These are phyloP conservation scores for Subacronicta megacephala DNA, from an alignment of 2,888 invertebrate genomes.

Conservation along the genomic window DNA sequence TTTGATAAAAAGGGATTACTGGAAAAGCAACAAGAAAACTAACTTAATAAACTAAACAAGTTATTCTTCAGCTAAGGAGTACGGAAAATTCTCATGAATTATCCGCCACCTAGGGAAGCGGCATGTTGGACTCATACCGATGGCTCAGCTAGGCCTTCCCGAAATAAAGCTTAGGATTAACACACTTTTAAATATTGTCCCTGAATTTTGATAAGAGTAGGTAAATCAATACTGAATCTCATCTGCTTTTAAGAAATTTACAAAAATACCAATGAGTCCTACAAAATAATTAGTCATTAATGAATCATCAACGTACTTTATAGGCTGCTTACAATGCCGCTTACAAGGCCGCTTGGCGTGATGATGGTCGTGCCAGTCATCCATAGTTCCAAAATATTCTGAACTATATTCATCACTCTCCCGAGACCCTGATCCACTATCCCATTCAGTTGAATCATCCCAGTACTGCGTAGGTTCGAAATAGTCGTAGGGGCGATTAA, in stretches of 20 bases:
- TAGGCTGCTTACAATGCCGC: background rate
- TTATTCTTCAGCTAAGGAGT: no score
- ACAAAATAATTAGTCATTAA: background rate
- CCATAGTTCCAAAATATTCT: background rate
- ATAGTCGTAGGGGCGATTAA: background rate
- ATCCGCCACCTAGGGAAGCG: no score
- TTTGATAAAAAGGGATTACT: conserved; percentile 10
- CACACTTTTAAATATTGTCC: background rate
- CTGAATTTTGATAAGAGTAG: background rate
- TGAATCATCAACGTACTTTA: background rate
- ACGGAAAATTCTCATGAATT: no score
- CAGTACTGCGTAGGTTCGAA: background rate
- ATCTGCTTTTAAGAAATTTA: no score
- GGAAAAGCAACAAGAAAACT: background rate
- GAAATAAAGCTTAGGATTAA: no score
- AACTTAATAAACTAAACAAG: no score
- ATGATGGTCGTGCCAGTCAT: background rate
- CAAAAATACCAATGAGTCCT: background rate
- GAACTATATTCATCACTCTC: background rate
- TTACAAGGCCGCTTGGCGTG: conserved; percentile 12
- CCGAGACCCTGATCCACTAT: background rate
- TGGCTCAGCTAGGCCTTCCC: no score
- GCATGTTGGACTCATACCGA: no score
- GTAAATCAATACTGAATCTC: background rate
- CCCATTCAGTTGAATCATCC: conserved; percentile 21